Conservation (phyloP, 1,140 invertebrate genomes). For the Geopemphigus sp. region DNA sequence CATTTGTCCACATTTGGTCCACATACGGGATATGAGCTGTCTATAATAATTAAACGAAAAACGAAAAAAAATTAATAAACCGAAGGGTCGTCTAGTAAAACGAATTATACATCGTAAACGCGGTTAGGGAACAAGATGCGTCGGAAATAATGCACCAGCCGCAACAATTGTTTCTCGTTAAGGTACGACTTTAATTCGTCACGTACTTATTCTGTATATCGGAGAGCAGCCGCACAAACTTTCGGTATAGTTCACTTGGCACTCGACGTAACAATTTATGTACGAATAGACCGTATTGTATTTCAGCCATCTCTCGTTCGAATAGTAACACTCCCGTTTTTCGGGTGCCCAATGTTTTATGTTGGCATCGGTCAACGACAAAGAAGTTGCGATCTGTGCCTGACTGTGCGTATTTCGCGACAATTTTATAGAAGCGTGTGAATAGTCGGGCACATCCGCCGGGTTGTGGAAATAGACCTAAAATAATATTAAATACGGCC, state of each 20-base stretch:
- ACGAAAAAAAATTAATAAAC: too few relatives aligned
- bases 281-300: constrained; percentile 15
- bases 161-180: too few relatives aligned
- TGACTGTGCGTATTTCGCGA: constrained; percentile 7
- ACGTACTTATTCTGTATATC: neutral
- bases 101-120: too few relatives aligned
- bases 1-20: constrained; percentile 1
- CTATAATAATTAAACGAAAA: neutral
- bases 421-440: constrained; percentile 18
- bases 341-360: constrained; percentile 23
- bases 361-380: constrained; percentile 1
- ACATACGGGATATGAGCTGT: constrained; percentile 7
- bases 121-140: too few relatives aligned
- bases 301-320: constrained; percentile 11
- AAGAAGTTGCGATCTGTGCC: neutral
- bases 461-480: constrained; percentile 34
- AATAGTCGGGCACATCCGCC: constrained; percentile 23
- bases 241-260: constrained; percentile 22
- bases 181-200: neutral
- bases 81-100: too few relatives aligned
- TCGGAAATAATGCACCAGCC: too few relatives aligned
- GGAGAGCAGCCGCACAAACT: constrained; percentile 13
- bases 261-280: constrained; percentile 33
- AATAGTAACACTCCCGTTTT: constrained; percentile 35
- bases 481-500: neutral